Percentiles rank a stretch among this genome's conserved stretches.
These are phyloP conservation scores for Lepidurus arcticus DNA, from an alignment of 1,140 invertebrate species.

Conservation along the genomic window DNA sequence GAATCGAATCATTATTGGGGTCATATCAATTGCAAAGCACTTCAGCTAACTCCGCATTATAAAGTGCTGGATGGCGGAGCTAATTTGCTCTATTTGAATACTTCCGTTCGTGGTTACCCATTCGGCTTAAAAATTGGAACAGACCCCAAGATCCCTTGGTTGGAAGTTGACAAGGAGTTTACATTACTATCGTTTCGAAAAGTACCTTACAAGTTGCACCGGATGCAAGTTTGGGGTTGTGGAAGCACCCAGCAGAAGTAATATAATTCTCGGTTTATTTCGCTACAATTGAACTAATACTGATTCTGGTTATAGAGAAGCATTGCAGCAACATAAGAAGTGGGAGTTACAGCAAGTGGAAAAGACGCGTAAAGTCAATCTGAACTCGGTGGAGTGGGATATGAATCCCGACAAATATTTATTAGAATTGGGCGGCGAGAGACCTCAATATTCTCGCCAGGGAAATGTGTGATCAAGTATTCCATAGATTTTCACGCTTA, in stretches of 20 bases:
- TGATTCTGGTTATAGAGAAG: conserved; percentile 52
- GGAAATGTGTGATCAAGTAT: conserved; percentile 19
- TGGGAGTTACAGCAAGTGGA: conserved; percentile 85
- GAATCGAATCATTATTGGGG: conserved; percentile 81
- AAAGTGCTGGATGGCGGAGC: conserved; percentile 55
- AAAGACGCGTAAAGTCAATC: conserved; percentile 67
- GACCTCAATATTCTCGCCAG: conserved; percentile 32
- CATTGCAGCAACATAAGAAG: conserved; percentile 78
- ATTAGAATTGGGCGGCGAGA: conserved; percentile 72
- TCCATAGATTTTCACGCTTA: not conserved
- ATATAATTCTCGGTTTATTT: not conserved
- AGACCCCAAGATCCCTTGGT: conserved; percentile 65
- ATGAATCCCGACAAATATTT: conserved; percentile 86
- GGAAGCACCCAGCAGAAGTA: conserved; percentile 50
- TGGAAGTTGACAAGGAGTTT: conserved; percentile 67
- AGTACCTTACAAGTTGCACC: conserved; percentile 56
- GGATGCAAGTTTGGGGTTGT: conserved; percentile 76
- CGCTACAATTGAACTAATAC: not conserved
- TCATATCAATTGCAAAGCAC: conserved; percentile 63
- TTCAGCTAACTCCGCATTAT: conserved; percentile 73
- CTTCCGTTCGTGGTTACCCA: conserved; percentile 72
- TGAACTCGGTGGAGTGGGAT: conserved; percentile 77
- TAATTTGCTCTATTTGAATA: conserved; percentile 78
- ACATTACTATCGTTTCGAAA: conserved; percentile 53
- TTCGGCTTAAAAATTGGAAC: conserved; percentile 72